These are phyloP conservation scores for Spizella passerina DNA, from an alignment of 2,797 vertebrate species.

Conservation along the genomic window DNA sequence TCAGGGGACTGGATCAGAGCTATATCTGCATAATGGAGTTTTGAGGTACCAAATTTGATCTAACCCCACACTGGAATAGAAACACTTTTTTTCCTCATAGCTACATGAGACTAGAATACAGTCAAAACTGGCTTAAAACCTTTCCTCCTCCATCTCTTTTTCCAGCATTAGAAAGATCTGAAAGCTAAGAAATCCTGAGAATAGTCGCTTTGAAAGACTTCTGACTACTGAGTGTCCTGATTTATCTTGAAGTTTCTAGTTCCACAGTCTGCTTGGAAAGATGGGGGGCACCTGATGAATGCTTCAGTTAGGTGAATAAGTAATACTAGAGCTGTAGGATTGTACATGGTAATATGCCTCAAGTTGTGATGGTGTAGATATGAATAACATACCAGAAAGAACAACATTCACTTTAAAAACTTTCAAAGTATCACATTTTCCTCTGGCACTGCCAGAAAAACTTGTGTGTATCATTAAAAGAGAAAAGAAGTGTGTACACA, in stretches of 20 bases:
- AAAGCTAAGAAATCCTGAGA: background rate
- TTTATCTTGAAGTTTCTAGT: background rate
- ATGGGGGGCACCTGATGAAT: background rate
- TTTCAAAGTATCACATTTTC: background rate
- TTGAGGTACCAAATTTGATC: background rate
- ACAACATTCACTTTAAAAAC: background rate
- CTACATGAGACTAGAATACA: background rate
- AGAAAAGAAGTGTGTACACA: background rate
- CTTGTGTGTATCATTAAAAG: background rate
- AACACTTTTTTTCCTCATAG: background rate
- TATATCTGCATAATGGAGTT: background rate
- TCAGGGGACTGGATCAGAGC: background rate
- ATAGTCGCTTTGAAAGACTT: background rate
- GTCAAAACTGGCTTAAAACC: background rate
- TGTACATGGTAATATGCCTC: rapidly evolving
- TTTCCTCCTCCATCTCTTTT: background rate
- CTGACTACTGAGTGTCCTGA: background rate
- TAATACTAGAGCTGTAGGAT: rapidly evolving
- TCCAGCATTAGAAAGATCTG: background rate
- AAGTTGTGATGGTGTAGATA: background rate
- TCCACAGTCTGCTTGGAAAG: rapidly evolving
- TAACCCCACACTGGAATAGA: rapidly evolving
- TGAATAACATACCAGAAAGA: background rate
- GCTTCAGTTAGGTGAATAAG: background rate
- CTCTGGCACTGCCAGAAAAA: background rate